phyloP scores from a whole-genome alignment of 2,888 invertebrate species.

The Drosophila aldrichi region DNA sequence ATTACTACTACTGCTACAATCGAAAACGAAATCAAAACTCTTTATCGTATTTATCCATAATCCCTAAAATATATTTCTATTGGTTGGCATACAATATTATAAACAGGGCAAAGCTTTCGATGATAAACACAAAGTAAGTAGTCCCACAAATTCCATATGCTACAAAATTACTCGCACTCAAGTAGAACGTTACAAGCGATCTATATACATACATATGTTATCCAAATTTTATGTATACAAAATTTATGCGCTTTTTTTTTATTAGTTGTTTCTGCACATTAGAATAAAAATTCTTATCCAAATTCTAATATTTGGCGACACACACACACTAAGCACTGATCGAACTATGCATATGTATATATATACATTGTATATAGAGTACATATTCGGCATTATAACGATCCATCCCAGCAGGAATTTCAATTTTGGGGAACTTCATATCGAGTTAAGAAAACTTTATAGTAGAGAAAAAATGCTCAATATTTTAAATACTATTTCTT shows the following conservation, averaged over 20 bases:
- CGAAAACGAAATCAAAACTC: constrained; percentile 12
- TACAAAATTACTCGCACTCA: constrained; percentile 29
- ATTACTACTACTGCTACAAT: constrained; percentile 56
- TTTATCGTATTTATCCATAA: constrained; percentile 34
- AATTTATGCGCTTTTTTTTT: constrained; percentile 43
- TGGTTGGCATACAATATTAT: constrained; percentile 55
- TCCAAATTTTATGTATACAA: constrained; percentile 34
- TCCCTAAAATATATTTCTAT: constrained; percentile 46
- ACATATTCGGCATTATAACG: constrained; percentile 1
- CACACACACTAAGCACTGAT: constrained; percentile 33
- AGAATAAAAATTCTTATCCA: constrained; percentile 32
- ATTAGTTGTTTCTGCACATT: constrained; percentile 55
- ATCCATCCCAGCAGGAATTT: constrained; percentile 36
- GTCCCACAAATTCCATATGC: constrained; percentile 44
- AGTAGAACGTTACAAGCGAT: constrained; percentile 30
- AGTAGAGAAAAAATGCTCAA: too few species aligned
- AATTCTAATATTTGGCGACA: constrained; percentile 49
- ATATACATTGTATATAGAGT: constrained; percentile 1
- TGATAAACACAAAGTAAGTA: constrained; percentile 83
- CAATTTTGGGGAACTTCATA: not conserved
- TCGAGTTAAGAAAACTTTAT: not conserved
- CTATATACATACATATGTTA: constrained; percentile 38
- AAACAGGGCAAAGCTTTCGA: constrained; percentile 83
- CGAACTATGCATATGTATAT: constrained; percentile 7
- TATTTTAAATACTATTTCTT: too few species aligned